A percentile compares a stretch with the other conserved stretches of the same genome.
Conservation (phyloP, 1,140 invertebrate species). For the Zaprionus nigranus region DNA sequence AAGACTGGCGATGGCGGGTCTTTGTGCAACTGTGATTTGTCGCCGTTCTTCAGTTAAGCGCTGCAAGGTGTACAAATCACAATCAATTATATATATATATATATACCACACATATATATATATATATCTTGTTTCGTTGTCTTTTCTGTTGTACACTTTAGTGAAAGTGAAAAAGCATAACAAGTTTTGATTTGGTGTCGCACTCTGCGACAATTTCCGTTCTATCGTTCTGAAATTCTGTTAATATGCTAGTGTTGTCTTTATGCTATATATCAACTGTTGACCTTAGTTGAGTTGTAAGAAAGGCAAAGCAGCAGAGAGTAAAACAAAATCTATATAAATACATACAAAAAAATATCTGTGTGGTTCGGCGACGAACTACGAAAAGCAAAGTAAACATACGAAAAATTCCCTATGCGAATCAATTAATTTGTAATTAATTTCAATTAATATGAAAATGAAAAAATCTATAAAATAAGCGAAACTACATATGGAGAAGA, state of each 20-base stretch:
- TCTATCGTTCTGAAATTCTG: slow-evolving; percentile 60
- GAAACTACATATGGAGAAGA: slow-evolving; percentile 43
- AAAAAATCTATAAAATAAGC: slow-evolving; percentile 48
- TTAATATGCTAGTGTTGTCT: slow-evolving; percentile 76
- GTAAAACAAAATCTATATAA: slow-evolving; percentile 55
- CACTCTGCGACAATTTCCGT: slow-evolving; percentile 47
- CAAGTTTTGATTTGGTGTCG: slow-evolving; percentile 56
- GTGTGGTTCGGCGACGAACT: slow-evolving; percentile 25
- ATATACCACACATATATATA: slow-evolving; percentile 42
- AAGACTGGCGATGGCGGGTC: slow-evolving; percentile 85
- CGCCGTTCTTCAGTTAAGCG: slow-evolving; percentile 81
- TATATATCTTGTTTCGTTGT: slow-evolving; percentile 38
- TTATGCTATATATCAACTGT: slow-evolving; percentile 59
- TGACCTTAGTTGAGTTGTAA: slow-evolving; percentile 74
- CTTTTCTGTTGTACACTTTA: slow-evolving; percentile 36
- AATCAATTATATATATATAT: slow-evolving; percentile 39
- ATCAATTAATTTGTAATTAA: slow-evolving; percentile 85
- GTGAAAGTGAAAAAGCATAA: slow-evolving; percentile 21
- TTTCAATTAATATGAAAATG: slow-evolving; percentile 71
- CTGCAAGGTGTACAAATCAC: slow-evolving; percentile 64
- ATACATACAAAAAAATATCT: slow-evolving; percentile 33
- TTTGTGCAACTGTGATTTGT: slow-evolving; percentile 86
- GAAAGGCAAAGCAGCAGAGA: slow-evolving; percentile 39
- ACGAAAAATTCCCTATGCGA: slow-evolving; percentile 82
- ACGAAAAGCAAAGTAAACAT: slow-evolving; percentile 41